phyloP scores from a whole-genome alignment of 2,797 vertebrate genomes.

The Acipenser transmontanus region DNA sequence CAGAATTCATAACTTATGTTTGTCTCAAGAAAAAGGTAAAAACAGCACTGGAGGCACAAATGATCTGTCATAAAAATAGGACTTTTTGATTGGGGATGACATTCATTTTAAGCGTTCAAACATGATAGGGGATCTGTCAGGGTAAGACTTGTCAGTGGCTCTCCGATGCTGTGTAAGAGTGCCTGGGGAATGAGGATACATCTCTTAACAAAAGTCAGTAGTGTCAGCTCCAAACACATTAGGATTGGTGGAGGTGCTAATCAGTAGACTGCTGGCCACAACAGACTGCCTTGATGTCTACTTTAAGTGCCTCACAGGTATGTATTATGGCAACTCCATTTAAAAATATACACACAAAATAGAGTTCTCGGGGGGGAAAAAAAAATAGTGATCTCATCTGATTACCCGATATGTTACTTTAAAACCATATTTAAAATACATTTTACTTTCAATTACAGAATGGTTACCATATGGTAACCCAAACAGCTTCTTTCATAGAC shows the following conservation, averaged over 20 bases:
- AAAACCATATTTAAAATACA: neutral
- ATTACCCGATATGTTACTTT: neutral
- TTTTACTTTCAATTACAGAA: neutral
- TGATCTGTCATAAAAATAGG: slow-evolving; percentile 71
- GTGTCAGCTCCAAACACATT: slow-evolving; percentile 87
- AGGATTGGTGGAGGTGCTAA: slow-evolving; percentile 83
- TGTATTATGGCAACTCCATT: neutral
- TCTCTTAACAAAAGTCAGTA: slow-evolving; percentile 82
- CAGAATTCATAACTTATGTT: neutral
- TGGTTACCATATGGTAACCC: neutral
- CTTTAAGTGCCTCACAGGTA: slow-evolving; percentile 46
- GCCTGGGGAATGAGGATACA: slow-evolving; percentile 77
- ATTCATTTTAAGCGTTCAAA: slow-evolving; percentile 73
- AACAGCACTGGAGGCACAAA: slow-evolving; percentile 52
- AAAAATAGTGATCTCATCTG: neutral
- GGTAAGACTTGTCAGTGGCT: slow-evolving; percentile 75
- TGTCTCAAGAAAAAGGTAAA: slow-evolving; percentile 4
- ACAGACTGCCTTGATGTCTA: slow-evolving; percentile 37
- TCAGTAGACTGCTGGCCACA: slow-evolving; percentile 69
- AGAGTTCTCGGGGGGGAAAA: neutral
- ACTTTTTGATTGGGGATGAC: slow-evolving; percentile 71
- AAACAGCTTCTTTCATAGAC: neutral
- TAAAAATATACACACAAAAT: neutral
- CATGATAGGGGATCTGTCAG: slow-evolving; percentile 71
- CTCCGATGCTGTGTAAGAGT: slow-evolving; percentile 76